Evolutionary conservation across 2,888 invertebrate species (phyloP).

Genomic region (Tinea pellionella): DNA sequence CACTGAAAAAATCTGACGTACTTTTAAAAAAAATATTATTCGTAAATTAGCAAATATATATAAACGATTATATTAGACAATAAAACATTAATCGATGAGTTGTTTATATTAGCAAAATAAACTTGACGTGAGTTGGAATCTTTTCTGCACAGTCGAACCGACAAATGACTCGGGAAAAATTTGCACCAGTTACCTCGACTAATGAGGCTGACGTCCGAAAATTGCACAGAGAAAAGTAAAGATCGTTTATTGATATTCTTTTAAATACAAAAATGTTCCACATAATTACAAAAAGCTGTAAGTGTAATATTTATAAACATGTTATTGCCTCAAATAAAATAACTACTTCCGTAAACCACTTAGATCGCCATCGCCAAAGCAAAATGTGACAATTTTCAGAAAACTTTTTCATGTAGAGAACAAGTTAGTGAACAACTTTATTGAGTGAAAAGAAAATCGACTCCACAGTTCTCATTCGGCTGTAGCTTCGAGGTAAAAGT

Average conservation of each 20-base stretch:
- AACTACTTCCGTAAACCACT: constrained; percentile 8
- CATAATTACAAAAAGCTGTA: neutral
- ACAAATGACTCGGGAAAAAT: constrained; percentile 54
- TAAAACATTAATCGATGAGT: neutral
- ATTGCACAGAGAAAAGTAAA: neutral
- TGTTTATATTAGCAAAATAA: constrained; percentile 10
- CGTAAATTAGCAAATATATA: neutral
- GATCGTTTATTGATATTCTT: neutral
- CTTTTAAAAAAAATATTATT: too few relatives aligned
- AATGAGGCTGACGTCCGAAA: constrained; percentile 61
- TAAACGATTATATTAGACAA: neutral
- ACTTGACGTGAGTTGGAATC: constrained; percentile 25
- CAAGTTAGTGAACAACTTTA: constrained; percentile 9
- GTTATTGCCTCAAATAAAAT: neutral
- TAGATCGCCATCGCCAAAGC: neutral
- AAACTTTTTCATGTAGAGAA: constrained; percentile 7
- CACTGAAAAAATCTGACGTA: too few relatives aligned
- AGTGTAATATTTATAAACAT: neutral
- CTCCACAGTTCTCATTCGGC: constrained; percentile 12
- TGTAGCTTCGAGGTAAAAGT: constrained; percentile 36
- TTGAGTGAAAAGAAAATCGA: constrained; percentile 7
- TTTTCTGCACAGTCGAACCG: constrained; percentile 36
- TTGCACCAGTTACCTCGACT: constrained; percentile 59
- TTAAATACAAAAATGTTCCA: neutral
- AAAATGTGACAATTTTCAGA: constrained; percentile 8